Conservation (phyloP, 1,140 invertebrate genomes). For the Monomorium pharaonis region DNA sequence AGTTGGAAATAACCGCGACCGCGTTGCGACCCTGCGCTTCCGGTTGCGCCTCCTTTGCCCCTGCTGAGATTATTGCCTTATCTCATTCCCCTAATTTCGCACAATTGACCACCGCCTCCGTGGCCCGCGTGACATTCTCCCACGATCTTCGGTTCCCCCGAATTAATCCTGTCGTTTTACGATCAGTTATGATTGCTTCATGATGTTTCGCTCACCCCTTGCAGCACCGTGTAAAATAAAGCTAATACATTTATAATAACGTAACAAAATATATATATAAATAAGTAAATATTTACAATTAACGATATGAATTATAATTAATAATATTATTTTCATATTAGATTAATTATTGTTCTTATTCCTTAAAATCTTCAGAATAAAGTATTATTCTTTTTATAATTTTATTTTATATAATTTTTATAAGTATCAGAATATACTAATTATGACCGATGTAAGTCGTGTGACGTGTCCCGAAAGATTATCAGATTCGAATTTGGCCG, state of each 20-base stretch:
- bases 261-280: not conserved
- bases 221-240: not conserved
- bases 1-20: conserved; percentile 28
- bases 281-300: not conserved
- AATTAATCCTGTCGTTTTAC: not conserved
- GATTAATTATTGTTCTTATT: not conserved
- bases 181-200: not conserved
- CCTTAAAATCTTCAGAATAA: no score
- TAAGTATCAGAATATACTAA: not conserved
- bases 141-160: not conserved
- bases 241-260: not conserved
- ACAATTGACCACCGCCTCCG: conserved; percentile 23
- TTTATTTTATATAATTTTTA: not conserved
- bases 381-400: not conserved
- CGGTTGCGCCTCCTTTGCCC: conserved; percentile 11
- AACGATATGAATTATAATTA: not conserved
- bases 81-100: conserved; percentile 27
- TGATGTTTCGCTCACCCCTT: not conserved
- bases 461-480: not conserved
- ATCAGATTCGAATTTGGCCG: not conserved
- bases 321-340: no score
- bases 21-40: conserved; percentile 27
- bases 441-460: not conserved
- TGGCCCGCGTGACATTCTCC: not conserved
- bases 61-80: conserved; percentile 34